These are phyloP conservation scores for Thumatha senex DNA, from an alignment of 2,888 invertebrate species.

Conservation along the genomic window DNA sequence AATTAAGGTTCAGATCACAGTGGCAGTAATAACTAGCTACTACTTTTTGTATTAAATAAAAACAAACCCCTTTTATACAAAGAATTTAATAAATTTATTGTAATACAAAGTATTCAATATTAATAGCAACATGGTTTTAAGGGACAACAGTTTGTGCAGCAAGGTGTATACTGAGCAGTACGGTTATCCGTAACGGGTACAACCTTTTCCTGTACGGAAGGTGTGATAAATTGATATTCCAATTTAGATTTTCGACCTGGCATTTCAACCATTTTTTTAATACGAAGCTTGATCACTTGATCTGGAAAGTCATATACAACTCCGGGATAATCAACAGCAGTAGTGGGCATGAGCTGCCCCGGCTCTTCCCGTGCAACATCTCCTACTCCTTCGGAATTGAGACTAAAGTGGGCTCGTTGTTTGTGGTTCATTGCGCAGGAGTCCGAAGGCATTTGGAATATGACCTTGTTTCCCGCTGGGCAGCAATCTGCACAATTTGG, in stretches of 20 bases:
- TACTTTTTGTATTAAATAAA: background rate
- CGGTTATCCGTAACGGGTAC: constrained; percentile 63
- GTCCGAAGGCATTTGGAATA: constrained; percentile 74
- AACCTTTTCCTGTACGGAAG: constrained; percentile 44
- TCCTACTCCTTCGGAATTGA: constrained; percentile 69
- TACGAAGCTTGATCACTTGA: constrained; percentile 71
- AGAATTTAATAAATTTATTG: constrained; percentile 28
- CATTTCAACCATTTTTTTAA: constrained; percentile 69
- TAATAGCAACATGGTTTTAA: constrained; percentile 16
- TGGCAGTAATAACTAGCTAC: constrained; percentile 13
- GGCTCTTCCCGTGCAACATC: constrained; percentile 71
- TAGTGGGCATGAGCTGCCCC: constrained; percentile 53
- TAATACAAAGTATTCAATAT: constrained; percentile 13
- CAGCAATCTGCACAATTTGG: constrained; percentile 78
- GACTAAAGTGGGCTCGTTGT: constrained; percentile 71
- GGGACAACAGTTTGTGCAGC: constrained; percentile 50
- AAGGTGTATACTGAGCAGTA: constrained; percentile 62
- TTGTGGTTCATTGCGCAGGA: constrained; percentile 67
- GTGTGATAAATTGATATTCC: constrained; percentile 73
- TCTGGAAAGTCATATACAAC: constrained; percentile 64
- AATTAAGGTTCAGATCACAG: constrained; percentile 11
- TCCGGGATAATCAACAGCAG: constrained; percentile 60
- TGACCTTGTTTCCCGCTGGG: constrained; percentile 74
- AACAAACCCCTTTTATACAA: constrained; percentile 19
- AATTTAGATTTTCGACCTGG: constrained; percentile 68